Evolutionary conservation across 2,113 vertebrate species (phyloP).

Genomic region (Onychorhynchus coronatus): DNA sequence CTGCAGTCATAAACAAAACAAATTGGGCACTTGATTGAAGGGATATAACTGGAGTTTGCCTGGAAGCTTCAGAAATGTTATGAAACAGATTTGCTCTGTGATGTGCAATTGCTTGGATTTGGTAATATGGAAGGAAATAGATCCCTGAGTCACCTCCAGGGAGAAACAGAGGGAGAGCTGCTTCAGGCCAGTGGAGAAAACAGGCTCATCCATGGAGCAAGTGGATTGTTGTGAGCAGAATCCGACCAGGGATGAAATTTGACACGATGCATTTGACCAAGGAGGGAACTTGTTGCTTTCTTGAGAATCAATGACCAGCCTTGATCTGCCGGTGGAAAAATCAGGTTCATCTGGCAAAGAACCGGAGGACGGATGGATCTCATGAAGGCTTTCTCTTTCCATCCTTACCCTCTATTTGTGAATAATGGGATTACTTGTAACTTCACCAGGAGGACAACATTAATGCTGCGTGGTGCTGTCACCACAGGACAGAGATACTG

Average conservation of each 20-base stretch:
- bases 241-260: not conserved
- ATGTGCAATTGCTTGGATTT: not conserved
- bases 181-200: not conserved
- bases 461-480: not conserved
- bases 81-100: not conserved
- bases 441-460: constrained; percentile 34
- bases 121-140: not conserved
- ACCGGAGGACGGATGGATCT: not conserved
- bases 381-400: not conserved
- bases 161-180: not conserved
- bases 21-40: not conserved
- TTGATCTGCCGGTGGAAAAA: not conserved
- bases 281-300: not conserved
- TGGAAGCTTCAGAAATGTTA: not conserved
- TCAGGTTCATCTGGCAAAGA: constrained; percentile 5
- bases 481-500: not conserved
- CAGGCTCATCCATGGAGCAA: not conserved
- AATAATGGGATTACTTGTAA: not conserved
- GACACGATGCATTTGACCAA: not conserved
- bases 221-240: not conserved
- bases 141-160: not conserved
- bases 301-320: not conserved
- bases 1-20: not conserved
- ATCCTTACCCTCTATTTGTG: not conserved
- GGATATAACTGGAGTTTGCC: not conserved